phyloP scores from a whole-genome alignment of 2,113 vertebrate genomes.

The Passer domesticus region DNA sequence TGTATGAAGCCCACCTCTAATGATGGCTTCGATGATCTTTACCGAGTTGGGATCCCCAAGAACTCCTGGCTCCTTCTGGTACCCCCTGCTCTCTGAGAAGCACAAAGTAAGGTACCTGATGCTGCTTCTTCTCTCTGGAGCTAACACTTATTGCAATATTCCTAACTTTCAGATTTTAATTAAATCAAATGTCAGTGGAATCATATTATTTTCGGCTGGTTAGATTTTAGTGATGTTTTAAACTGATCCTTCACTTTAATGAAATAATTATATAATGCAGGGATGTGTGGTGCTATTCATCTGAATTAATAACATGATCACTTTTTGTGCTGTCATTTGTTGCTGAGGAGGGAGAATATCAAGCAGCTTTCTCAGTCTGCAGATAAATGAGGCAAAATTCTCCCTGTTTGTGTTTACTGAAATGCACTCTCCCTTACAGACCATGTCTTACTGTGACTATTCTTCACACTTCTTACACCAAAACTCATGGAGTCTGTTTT shows the following conservation, averaged over 20 bases:
- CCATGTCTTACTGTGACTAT: neutral
- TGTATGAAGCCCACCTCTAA: neutral
- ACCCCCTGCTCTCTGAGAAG: neutral
- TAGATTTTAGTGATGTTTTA: conserved; percentile 54
- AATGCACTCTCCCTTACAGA: neutral
- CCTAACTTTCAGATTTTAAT: conserved; percentile 13
- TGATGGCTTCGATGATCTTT: neutral
- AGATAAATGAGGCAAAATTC: neutral
- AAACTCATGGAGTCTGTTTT: neutral
- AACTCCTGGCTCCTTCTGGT: rapidly evolving
- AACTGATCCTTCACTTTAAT: conserved; percentile 21
- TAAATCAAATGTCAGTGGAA: conserved; percentile 49
- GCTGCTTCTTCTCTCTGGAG: neutral
- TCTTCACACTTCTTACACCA: neutral
- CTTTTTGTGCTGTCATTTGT: neutral
- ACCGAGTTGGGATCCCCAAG: neutral
- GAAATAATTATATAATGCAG: neutral
- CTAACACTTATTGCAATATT: neutral
- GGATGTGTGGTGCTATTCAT: neutral
- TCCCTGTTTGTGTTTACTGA: neutral
- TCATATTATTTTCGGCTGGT: conserved; percentile 14
- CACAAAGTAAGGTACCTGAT: rapidly evolving
- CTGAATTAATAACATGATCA: neutral
- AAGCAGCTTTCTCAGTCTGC: neutral
- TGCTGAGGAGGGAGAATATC: neutral